These are phyloP conservation scores for Salvelinus alpinus DNA, from an alignment of 2,113 vertebrate species.

Conservation along the genomic window DNA sequence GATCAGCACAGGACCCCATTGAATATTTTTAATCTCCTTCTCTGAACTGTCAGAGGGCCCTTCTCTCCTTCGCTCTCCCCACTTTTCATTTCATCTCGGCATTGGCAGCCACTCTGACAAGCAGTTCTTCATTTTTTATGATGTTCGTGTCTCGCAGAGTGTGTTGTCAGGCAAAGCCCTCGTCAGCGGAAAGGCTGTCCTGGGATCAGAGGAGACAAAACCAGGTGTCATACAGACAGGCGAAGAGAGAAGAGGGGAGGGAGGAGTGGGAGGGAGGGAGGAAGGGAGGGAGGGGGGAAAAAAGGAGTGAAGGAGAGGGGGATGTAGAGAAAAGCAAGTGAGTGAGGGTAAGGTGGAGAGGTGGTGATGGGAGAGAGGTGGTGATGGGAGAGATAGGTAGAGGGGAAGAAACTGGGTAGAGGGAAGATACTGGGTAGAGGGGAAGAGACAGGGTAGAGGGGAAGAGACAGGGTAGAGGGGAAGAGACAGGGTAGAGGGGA, in stretches of 20 bases:
- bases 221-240: constrained; percentile 6
- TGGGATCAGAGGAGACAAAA: constrained; percentile 79
- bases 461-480: no score
- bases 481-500: no score
- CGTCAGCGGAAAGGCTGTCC: constrained; percentile 86
- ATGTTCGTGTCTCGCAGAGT: constrained; percentile 90
- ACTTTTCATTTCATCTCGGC: constrained; percentile 77
- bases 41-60: constrained; percentile 70
- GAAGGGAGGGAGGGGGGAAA: constrained; percentile 41
- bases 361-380: not conserved
- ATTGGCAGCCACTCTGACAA: constrained; percentile 94
- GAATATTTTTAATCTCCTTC: constrained; percentile 66
- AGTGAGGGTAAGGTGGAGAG: not conserved
- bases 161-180: constrained; percentile 90
- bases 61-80: not conserved
- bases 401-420: no score
- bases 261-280: not conserved
- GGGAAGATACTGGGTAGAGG: no score
- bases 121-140: constrained; percentile 97
- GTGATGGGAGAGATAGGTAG: constrained; percentile 17
- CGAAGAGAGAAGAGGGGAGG: not conserved
- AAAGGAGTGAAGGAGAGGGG: constrained; percentile 68
- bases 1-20: constrained; percentile 72
- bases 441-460: no score
- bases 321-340: not conserved